Percentiles rank a stretch among this genome's conserved stretches.
These are phyloP conservation scores for Circaetus cinerascens DNA, from an alignment of 2,113 vertebrate genomes.

Conservation along the genomic window DNA sequence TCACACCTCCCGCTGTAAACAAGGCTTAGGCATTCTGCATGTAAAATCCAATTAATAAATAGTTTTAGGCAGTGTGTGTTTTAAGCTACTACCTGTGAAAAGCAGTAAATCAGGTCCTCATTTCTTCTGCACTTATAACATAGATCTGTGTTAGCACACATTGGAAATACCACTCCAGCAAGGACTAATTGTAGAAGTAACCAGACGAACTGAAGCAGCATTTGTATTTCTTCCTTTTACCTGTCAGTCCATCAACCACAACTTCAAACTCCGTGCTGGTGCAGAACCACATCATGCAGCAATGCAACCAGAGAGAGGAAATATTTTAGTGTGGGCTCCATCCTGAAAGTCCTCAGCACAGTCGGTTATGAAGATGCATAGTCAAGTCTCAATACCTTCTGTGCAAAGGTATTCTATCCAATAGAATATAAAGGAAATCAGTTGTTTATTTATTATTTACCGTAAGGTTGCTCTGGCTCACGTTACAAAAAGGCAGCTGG, in stretches of 20 bases:
- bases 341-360: neutral
- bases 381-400: neutral
- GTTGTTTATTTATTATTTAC: neutral
- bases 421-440: neutral
- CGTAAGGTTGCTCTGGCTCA: neutral
- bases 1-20: neutral
- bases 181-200: neutral
- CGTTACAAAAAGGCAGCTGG: neutral
- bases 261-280: neutral
- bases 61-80: neutral
- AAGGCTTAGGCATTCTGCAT: neutral
- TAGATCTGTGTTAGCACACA: neutral
- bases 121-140: neutral
- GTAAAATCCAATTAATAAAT: slow-evolving; percentile 7
- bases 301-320: neutral
- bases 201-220: neutral
- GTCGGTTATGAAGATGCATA: neutral
- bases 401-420: neutral
- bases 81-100: neutral
- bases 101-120: neutral
- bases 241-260: neutral
- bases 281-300: neutral
- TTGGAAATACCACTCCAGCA: neutral
- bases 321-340: neutral
- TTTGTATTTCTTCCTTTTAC: neutral